Percentiles rank a stretch among this genome's conserved stretches.
Evolutionary conservation across 2,797 vertebrate species (phyloP).

Genomic region (Hyperoplus immaculatus): DNA sequence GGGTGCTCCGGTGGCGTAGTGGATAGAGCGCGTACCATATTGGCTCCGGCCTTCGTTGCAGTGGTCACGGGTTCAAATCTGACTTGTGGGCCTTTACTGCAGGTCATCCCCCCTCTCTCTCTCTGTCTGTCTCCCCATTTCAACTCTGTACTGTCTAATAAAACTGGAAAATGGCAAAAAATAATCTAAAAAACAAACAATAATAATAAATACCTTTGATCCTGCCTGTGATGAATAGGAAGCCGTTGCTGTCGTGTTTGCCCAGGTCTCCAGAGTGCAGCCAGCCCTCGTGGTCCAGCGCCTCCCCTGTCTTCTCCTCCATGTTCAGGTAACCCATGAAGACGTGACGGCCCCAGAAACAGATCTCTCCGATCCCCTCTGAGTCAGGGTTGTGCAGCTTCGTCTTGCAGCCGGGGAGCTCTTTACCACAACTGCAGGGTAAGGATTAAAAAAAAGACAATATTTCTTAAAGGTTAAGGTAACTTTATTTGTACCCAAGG

Average conservation of each 20-base stretch:
- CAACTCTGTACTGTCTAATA: too few species aligned
- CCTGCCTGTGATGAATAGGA: slow-evolving; percentile 93
- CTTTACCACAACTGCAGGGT: slow-evolving; percentile 89
- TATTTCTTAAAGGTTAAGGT: too few species aligned
- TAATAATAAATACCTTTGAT: slow-evolving; percentile 90
- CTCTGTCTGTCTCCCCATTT: too few species aligned
- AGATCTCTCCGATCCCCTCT: slow-evolving; percentile 91
- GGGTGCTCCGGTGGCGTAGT: too few species aligned
- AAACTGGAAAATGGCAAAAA: too few species aligned
- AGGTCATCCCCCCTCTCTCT: too few species aligned
- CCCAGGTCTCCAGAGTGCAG: slow-evolving; percentile 96
- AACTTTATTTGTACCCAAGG: too few species aligned
- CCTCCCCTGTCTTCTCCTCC: slow-evolving; percentile 89
- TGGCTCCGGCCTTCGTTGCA: too few species aligned
- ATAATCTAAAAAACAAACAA: too few species aligned
- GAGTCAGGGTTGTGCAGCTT: slow-evolving; percentile 85
- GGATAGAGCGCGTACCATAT: too few species aligned
- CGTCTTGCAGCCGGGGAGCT: slow-evolving; percentile 86
- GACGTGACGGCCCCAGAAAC: slow-evolving; percentile 94
- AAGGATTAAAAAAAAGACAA: background rate
- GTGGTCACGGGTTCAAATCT: too few species aligned
- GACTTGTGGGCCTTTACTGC: too few species aligned
- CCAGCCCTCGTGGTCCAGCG: slow-evolving; percentile 91
- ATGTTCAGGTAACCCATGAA: slow-evolving; percentile 98
- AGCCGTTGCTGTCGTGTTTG: slow-evolving; percentile 86